Percentiles rank a stretch among this genome's conserved stretches.
phyloP scores from a whole-genome alignment of 2,797 vertebrate species.

The Takifugu rubripes region DNA sequence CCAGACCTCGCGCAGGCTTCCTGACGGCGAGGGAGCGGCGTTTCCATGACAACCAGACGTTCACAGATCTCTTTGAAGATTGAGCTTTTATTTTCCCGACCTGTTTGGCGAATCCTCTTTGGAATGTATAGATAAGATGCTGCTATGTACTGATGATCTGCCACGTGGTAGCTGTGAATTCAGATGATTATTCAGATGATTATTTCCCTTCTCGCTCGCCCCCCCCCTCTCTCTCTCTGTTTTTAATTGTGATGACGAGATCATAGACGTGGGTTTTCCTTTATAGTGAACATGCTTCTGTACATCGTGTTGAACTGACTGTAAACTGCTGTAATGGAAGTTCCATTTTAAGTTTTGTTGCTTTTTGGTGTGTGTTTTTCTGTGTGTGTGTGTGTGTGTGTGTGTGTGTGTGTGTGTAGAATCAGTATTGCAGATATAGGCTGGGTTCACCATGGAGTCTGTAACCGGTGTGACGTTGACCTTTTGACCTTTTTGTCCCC shows the following conservation, averaged over 20 bases:
- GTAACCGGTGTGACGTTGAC: constrained; percentile 84
- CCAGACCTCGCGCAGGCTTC: no score
- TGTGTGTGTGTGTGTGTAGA: constrained; percentile 69
- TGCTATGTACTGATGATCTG: constrained; percentile 97
- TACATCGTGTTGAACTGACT: constrained; percentile 91
- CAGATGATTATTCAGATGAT: constrained; percentile 97
- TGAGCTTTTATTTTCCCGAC: constrained; percentile 85
- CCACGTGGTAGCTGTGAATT: constrained; percentile 99
- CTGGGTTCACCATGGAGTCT: constrained; percentile 90
- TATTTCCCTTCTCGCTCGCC: constrained; percentile 90
- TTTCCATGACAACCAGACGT: constrained; percentile 33
- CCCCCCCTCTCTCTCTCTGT: constrained; percentile 59
- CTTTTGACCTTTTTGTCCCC: constrained; percentile 11
- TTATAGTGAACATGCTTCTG: constrained; percentile 72
- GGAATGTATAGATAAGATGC: constrained; percentile 99
- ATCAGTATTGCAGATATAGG: constrained; percentile 92
- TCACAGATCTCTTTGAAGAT: constrained; percentile 76
- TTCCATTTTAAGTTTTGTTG: constrained; percentile 69
- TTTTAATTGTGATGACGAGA: constrained; percentile 85
- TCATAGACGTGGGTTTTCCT: constrained; percentile 83
- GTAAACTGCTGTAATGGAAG: constrained; percentile 99
- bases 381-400: constrained; percentile 14
- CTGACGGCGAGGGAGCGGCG: no score
- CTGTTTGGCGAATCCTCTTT: constrained; percentile 93
- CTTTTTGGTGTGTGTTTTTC: constrained; percentile 39